Evolutionary conservation across 2,888 invertebrate genomes (phyloP).

Genomic region (Therioaphis trifolii): DNA sequence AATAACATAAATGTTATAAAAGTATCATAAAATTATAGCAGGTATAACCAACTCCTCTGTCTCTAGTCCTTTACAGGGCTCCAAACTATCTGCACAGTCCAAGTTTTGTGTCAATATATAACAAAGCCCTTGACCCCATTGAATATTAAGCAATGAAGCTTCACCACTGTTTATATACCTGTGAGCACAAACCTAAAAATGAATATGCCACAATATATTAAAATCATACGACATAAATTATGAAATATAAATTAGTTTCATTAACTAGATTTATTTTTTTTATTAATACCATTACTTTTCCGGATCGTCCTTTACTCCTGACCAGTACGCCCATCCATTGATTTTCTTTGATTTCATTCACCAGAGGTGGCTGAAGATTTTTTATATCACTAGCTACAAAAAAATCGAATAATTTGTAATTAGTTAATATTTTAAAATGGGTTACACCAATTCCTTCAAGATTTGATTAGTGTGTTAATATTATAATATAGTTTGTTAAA

Average conservation of each 20-base stretch:
- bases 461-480: too few relatives aligned
- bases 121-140: conserved; percentile 91
- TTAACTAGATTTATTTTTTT: too few relatives aligned
- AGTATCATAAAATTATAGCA: not conserved
- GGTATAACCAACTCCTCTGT: conserved; percentile 73
- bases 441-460: too few relatives aligned
- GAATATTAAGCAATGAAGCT: too few relatives aligned
- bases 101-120: conserved; percentile 84
- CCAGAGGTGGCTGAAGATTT: conserved; percentile 75
- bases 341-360: conserved; percentile 86
- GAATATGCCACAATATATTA: conserved; percentile 15
- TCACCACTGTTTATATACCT: conserved; percentile 73
- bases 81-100: conserved; percentile 79
- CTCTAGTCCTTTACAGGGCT: conserved; percentile 84
- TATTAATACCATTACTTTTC: conserved; percentile 81
- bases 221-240: too few relatives aligned
- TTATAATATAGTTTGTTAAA: too few relatives aligned
- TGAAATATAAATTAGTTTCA: too few relatives aligned
- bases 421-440: too few relatives aligned
- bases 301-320: conserved; percentile 85
- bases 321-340: conserved; percentile 97
- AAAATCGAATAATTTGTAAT: too few relatives aligned
- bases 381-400: conserved; percentile 74
- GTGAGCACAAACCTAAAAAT: conserved; percentile 77
- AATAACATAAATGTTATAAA: not conserved